phyloP scores from a whole-genome alignment of 1,140 invertebrate genomes.

The Drosophila micromelanica region DNA sequence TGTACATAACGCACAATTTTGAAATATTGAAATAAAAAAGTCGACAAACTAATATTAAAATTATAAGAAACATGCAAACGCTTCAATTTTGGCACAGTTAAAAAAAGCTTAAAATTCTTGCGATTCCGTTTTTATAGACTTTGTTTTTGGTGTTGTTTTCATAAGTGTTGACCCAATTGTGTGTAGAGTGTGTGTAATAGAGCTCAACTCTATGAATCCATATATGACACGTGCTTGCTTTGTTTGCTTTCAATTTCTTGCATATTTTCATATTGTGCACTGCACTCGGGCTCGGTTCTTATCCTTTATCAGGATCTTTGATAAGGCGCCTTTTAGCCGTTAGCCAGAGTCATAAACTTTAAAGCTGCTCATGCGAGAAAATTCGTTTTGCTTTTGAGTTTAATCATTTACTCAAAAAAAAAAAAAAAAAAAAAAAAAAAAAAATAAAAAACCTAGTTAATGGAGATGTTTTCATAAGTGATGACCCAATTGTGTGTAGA shows the following conservation, averaged over 20 bases:
- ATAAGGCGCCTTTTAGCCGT: conserved; percentile 2
- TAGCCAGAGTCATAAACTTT: conserved; percentile 25
- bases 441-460: too few species aligned
- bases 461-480: too few species aligned
- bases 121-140: too few species aligned
- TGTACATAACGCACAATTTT: too few species aligned
- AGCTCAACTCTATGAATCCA: background rate
- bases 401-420: conserved; percentile 32
- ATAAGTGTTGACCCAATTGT: too few species aligned
- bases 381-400: conserved; percentile 18
- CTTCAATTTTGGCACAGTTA: too few species aligned
- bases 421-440: too few species aligned
- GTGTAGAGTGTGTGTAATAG: background rate
- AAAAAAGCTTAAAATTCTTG: too few species aligned
- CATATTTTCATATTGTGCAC: conserved; percentile 1
- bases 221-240: background rate
- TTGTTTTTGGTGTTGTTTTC: too few species aligned
- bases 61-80: too few species aligned
- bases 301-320: background rate
- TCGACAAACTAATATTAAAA: too few species aligned
- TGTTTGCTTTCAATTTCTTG: background rate
- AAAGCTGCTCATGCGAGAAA: conserved; percentile 16
- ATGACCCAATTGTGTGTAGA: conserved; percentile 6
- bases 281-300: background rate
- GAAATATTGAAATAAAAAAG: too few species aligned